Percentiles rank a stretch among this genome's conserved stretches.
phyloP scores from a whole-genome alignment of 1,140 invertebrate species.

The Oscheius sp. region DNA sequence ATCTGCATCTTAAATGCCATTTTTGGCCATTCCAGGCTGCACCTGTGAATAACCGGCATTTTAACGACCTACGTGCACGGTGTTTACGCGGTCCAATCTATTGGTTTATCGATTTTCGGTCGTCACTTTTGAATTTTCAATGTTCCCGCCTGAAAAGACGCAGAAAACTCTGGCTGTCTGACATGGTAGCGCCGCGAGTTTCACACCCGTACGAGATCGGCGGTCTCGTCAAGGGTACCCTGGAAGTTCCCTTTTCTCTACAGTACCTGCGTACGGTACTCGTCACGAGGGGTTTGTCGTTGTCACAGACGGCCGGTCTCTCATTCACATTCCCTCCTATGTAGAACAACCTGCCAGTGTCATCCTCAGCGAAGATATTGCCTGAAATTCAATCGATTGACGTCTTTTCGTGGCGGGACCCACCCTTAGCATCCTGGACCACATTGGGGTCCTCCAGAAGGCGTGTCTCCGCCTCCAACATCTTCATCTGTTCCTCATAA shows the following conservation, averaged over 20 bases:
- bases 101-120: too few species aligned
- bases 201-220: too few species aligned
- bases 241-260: neutral
- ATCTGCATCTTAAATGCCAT: too few species aligned
- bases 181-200: too few species aligned
- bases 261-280: conserved; percentile 48
- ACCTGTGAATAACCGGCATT: too few species aligned
- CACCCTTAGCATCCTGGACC: conserved; percentile 56
- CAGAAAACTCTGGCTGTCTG: too few species aligned
- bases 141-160: too few species aligned
- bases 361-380: conserved; percentile 57
- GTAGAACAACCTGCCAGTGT: conserved; percentile 57
- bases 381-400: conserved; percentile 40
- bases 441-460: conserved; percentile 49
- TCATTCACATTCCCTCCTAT: conserved; percentile 51
- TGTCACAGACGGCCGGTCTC: conserved; percentile 48
- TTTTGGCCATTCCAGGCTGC: too few species aligned
- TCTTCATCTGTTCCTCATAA: conserved; percentile 50
- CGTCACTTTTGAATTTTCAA: too few species aligned
- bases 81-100: too few species aligned
- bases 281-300: conserved; percentile 54
- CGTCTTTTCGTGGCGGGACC: neutral
- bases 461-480: conserved; percentile 49
- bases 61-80: too few species aligned
- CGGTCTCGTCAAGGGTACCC: too few species aligned